Percentiles rank a stretch among this genome's conserved stretches.
Evolutionary conservation across 2,113 vertebrate genomes (phyloP).

Genomic region (Fregetta grallaria): DNA sequence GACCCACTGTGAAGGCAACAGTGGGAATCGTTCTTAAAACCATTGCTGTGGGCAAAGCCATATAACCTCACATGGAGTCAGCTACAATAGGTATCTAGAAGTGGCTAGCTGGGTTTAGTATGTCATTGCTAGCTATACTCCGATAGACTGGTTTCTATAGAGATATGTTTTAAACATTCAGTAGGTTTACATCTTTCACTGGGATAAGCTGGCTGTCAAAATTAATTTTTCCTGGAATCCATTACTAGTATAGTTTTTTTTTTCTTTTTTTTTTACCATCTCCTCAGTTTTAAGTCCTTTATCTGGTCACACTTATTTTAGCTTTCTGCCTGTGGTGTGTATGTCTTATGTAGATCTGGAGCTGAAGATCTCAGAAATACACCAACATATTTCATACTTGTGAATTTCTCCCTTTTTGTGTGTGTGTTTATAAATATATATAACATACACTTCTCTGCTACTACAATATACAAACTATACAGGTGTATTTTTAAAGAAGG

Average conservation of each 20-base stretch:
- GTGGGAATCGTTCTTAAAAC: neutral
- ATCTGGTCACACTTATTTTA: neutral
- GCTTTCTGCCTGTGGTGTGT: neutral
- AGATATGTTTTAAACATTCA: neutral
- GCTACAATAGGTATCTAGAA: neutral
- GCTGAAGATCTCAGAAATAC: neutral
- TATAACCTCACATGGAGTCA: accelerated
- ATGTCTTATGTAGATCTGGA: neutral
- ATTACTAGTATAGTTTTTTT: neutral
- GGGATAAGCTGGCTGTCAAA: neutral
- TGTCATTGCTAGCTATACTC: accelerated
- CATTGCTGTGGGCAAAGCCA: neutral
- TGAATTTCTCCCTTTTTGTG: neutral
- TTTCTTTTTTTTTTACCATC: neutral
- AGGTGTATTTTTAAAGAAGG: neutral
- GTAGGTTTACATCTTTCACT: neutral
- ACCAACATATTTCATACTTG: neutral
- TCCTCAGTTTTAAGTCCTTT: neutral
- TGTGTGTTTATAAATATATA: neutral
- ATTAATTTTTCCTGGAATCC: neutral
- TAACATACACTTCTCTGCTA: neutral
- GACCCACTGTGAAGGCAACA: neutral
- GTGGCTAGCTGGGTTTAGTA: neutral
- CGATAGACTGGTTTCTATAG: neutral
- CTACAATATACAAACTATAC: neutral